These are phyloP conservation scores for Carduelis carduelis DNA, from an alignment of 2,797 vertebrate genomes.

Conservation along the genomic window DNA sequence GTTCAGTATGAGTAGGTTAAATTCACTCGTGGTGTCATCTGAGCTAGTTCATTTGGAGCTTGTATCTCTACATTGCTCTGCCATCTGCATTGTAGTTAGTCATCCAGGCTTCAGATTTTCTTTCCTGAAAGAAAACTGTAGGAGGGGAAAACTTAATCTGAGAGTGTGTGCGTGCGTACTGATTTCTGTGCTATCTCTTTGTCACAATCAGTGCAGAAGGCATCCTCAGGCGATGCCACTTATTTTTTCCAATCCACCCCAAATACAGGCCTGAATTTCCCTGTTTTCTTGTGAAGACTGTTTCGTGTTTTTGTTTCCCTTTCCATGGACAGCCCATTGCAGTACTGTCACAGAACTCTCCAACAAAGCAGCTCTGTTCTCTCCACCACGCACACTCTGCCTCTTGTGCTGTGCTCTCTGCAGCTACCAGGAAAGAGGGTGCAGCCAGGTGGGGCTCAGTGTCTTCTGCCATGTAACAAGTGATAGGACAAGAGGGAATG, in stretches of 20 bases:
- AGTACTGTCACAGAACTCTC: background rate
- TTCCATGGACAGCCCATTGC: background rate
- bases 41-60: background rate
- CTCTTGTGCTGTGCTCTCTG: background rate
- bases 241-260: background rate
- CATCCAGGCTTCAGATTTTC: constrained; percentile 44
- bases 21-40: background rate
- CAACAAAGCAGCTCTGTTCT: background rate
- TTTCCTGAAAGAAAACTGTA: constrained; percentile 46
- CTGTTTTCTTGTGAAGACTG: background rate
- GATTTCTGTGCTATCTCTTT: background rate
- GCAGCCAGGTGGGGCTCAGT: background rate
- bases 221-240: accelerated
- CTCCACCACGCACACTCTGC: accelerated
- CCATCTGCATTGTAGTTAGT: constrained; percentile 58
- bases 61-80: background rate
- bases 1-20: background rate
- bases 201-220: constrained; percentile 2
- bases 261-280: background rate
- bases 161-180: background rate
- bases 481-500: background rate
- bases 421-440: background rate
- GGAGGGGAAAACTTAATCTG: constrained; percentile 34
- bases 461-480: background rate
- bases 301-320: background rate